These are phyloP conservation scores for Hybognathus amarus DNA, from an alignment of 2,797 vertebrate genomes.

Conservation along the genomic window DNA sequence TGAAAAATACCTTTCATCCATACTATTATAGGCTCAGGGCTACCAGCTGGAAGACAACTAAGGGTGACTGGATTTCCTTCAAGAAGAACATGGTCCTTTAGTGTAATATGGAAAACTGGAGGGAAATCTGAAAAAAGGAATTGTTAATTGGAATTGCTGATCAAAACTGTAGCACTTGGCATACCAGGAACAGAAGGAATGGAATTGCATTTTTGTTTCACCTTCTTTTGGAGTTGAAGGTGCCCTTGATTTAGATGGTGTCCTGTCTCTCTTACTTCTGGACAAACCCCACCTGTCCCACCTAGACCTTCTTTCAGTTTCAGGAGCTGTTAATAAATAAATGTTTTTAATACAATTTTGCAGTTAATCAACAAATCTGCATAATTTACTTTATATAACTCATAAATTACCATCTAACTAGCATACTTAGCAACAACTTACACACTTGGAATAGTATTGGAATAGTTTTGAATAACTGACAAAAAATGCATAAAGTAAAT, in stretches of 20 bases:
- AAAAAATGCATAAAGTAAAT: neutral
- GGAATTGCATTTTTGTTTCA: constrained; percentile 64
- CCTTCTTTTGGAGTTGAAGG: constrained; percentile 78
- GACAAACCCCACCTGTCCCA: constrained; percentile 94
- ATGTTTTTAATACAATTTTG: neutral
- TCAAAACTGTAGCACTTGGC: neutral
- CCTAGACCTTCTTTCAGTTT: constrained; percentile 77
- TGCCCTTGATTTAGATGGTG: constrained; percentile 82
- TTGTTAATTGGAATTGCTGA: neutral
- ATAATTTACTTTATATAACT: neutral
- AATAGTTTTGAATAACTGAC: neutral
- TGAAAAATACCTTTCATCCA: constrained; percentile 89
- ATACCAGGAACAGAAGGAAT: constrained; percentile 82
- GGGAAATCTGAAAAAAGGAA: constrained; percentile 81
- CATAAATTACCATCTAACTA: neutral
- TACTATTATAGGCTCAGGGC: constrained; percentile 85
- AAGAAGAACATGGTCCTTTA: constrained; percentile 91
- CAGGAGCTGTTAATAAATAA: constrained; percentile 61
- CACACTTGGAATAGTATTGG: neutral
- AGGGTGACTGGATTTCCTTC: constrained; percentile 91
- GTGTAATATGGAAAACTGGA: constrained; percentile 94
- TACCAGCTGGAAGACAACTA: constrained; percentile 91
- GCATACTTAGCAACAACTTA: neutral
- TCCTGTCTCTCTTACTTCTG: constrained; percentile 84
- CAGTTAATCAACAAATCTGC: neutral